These are phyloP conservation scores for Andrena flavipes DNA, from an alignment of 2,888 invertebrate genomes.

Conservation along the genomic window DNA sequence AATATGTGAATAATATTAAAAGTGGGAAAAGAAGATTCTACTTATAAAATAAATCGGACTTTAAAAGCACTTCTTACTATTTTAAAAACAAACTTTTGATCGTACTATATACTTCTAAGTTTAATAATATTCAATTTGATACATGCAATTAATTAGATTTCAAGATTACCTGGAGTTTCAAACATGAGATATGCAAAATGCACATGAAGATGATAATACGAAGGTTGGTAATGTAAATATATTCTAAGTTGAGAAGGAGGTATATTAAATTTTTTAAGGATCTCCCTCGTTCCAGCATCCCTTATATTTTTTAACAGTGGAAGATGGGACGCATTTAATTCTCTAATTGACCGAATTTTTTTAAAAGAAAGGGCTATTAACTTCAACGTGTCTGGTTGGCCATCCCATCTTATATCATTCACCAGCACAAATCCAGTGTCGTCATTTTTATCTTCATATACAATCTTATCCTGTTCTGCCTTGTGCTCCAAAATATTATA, in stretches of 20 bases:
- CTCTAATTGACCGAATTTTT: conserved; percentile 93
- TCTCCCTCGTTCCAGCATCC: conserved; percentile 90
- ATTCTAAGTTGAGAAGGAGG: conserved; percentile 90
- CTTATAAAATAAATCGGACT: background rate
- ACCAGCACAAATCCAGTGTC: conserved; percentile 94
- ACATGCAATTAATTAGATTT: background rate
- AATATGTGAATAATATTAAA: background rate
- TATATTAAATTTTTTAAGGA: conserved; percentile 91
- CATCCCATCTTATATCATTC: conserved; percentile 99
- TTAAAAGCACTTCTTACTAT: no score
- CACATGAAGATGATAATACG: conserved; percentile 98
- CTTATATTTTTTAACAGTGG: conserved; percentile 93
- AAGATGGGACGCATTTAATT: conserved; percentile 91
- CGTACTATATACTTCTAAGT: no score
- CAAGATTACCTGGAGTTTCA: conserved; percentile 89
- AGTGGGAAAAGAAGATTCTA: background rate
- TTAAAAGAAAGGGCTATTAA: conserved; percentile 92
- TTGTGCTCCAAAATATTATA: conserved; percentile 97
- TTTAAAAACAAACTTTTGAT: no score
- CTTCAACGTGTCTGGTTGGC: conserved; percentile 92
- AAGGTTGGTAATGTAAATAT: conserved; percentile 98
- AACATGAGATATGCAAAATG: conserved; percentile 94
- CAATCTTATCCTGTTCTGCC: conserved; percentile 94
- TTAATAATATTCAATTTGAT: background rate
- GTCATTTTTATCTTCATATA: conserved; percentile 92